Evolutionary conservation across 2,888 invertebrate species (phyloP).

Genomic region (Sarcophaga carnaria): DNA sequence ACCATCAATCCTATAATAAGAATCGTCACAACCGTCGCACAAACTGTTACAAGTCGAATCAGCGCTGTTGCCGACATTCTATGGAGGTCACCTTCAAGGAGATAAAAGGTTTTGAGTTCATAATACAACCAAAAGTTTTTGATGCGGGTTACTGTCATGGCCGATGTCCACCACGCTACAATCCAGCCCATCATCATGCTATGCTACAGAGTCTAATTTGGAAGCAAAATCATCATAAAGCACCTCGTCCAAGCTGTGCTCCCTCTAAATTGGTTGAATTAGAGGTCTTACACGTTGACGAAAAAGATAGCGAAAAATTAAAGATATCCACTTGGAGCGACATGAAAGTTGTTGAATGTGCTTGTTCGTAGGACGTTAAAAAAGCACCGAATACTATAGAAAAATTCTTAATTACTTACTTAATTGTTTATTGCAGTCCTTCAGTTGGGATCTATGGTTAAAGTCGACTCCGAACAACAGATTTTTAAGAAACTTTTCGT

Average conservation of each 20-base stretch:
- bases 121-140: slow-evolving; percentile 87
- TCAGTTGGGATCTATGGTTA: too few species aligned
- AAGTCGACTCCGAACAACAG: too few species aligned
- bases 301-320: slow-evolving; percentile 84
- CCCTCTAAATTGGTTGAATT: slow-evolving; percentile 86
- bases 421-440: too few species aligned
- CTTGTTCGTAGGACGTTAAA: slow-evolving; percentile 83
- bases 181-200: slow-evolving; percentile 88
- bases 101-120: slow-evolving; percentile 85
- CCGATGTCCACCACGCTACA: slow-evolving; percentile 86
- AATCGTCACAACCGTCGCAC: slow-evolving; percentile 74
- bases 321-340: slow-evolving; percentile 87
- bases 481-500: too few species aligned
- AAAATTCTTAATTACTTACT: too few species aligned
- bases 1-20: slow-evolving; percentile 72
- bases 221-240: slow-evolving; percentile 84
- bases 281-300: slow-evolving; percentile 86
- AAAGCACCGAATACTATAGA: neutral
- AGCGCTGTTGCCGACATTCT: slow-evolving; percentile 86
- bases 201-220: slow-evolving; percentile 87
- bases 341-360: slow-evolving; percentile 88
- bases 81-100: slow-evolving; percentile 87
- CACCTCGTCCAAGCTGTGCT: slow-evolving; percentile 86
- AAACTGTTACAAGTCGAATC: slow-evolving; percentile 83
- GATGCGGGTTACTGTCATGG: slow-evolving; percentile 89